These are phyloP conservation scores for Nemoura dubitans DNA, from an alignment of 2,888 invertebrate species.

Conservation along the genomic window DNA sequence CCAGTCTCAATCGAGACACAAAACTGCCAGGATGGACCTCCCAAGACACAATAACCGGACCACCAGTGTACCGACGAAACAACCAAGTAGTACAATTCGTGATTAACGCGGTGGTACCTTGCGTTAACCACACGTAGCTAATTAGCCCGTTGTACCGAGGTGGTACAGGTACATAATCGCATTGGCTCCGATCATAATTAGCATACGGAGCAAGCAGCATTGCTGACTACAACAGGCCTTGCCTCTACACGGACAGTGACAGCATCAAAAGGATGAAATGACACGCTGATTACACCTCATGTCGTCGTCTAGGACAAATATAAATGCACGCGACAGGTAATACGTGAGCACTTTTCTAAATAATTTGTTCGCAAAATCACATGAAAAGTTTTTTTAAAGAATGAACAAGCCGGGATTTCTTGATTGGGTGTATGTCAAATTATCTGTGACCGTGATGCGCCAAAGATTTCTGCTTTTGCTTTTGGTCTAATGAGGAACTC, in stretches of 20 bases:
- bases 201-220: not conserved
- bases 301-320: not conserved
- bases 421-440: no score
- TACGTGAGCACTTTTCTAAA: not conserved
- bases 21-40: not conserved
- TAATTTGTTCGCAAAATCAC: not conserved
- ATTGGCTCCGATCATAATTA: not conserved
- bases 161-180: not conserved
- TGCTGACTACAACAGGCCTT: not conserved
- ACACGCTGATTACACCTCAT: not conserved
- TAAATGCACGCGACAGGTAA: not conserved
- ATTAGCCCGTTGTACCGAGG: not conserved
- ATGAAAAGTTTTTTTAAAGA: not conserved
- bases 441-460: no score
- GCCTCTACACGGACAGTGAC: not conserved
- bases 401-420: no score
- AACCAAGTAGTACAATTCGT: not conserved
- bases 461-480: no score
- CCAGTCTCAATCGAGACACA: not conserved
- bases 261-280: not conserved
- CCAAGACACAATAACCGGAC: not conserved
- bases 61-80: not conserved
- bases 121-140: not conserved
- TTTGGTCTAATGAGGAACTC: no score
- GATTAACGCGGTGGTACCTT: not conserved